Conservation (phyloP, 2,888 invertebrate genomes). For the Palloptera scutellata region DNA sequence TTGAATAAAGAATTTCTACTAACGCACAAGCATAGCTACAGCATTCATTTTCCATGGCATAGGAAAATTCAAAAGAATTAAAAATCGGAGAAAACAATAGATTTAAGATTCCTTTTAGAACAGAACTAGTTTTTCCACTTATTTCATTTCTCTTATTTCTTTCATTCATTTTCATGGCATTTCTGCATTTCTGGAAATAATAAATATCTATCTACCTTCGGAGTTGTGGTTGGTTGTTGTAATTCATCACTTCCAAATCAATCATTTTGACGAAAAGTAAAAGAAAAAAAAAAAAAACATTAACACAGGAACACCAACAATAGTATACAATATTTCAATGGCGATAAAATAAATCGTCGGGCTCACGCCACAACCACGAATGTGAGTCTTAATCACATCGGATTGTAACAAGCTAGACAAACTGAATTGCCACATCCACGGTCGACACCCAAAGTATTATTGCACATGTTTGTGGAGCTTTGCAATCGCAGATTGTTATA, state of each 20-base stretch:
- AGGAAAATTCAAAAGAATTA: slow-evolving; percentile 25
- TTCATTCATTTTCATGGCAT: not conserved
- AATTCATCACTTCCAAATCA: slow-evolving; percentile 62
- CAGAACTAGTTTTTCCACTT: slow-evolving; percentile 12
- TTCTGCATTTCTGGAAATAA: not conserved
- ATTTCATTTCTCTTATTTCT: not conserved
- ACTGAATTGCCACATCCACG: no score
- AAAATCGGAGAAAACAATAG: slow-evolving; percentile 10
- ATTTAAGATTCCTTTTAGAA: slow-evolving; percentile 6
- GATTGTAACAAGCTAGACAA: no score
- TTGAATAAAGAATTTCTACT: no score
- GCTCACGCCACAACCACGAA: no score
- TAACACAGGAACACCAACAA: slow-evolving; percentile 28
- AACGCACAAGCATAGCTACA: not conserved
- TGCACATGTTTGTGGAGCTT: no score
- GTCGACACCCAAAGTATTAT: no score
- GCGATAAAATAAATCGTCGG: slow-evolving; percentile 17
- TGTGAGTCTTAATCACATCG: no score
- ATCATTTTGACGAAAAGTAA: slow-evolving; percentile 61
- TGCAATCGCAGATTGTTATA: no score
- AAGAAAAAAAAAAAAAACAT: slow-evolving; percentile 41
- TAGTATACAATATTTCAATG: slow-evolving; percentile 11
- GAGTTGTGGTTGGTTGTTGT: slow-evolving; percentile 42
- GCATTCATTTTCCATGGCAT: slow-evolving; percentile 13
- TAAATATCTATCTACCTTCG: no score